phyloP scores from a whole-genome alignment of 2,888 invertebrate genomes.

The Xestia sexstrigata region DNA sequence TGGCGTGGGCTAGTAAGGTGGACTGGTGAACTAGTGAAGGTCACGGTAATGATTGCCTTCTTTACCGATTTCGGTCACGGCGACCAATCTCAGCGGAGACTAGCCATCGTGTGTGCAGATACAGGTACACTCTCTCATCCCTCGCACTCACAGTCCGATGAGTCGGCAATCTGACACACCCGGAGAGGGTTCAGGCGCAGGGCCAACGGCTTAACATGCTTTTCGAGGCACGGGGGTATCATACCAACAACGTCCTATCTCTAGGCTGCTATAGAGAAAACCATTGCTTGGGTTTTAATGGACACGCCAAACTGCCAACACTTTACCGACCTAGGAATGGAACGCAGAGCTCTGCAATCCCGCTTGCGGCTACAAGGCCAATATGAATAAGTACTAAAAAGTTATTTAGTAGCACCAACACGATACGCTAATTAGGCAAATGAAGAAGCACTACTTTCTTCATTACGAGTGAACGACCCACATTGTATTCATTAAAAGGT shows the following conservation, averaged over 20 bases:
- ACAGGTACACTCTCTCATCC: too few species aligned
- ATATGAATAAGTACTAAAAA: not conserved
- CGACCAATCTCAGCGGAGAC: too few species aligned
- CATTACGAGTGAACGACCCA: not conserved
- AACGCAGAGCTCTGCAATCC: not conserved
- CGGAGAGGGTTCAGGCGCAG: not conserved
- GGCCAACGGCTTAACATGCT: not conserved
- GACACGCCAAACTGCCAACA: too few species aligned
- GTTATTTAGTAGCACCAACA: not conserved
- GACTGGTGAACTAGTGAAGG: too few species aligned
- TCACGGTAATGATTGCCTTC: too few species aligned
- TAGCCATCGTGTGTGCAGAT: too few species aligned
- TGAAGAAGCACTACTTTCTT: slow-evolving; percentile 30
- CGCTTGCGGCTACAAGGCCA: not conserved
- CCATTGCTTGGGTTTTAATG: not conserved
- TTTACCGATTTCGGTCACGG: not conserved
- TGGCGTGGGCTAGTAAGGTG: too few species aligned
- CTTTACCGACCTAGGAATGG: not conserved
- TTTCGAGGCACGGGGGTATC: not conserved
- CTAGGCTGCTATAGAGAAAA: not conserved
- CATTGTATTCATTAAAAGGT: not conserved
- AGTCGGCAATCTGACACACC: too few species aligned
- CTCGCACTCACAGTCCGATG: not conserved
- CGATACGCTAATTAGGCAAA: slow-evolving; percentile 23
- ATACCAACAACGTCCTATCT: not conserved